Base-by-base conservation (phyloP, 2,888 invertebrate genomes). In the Erynnis tages region DNA sequence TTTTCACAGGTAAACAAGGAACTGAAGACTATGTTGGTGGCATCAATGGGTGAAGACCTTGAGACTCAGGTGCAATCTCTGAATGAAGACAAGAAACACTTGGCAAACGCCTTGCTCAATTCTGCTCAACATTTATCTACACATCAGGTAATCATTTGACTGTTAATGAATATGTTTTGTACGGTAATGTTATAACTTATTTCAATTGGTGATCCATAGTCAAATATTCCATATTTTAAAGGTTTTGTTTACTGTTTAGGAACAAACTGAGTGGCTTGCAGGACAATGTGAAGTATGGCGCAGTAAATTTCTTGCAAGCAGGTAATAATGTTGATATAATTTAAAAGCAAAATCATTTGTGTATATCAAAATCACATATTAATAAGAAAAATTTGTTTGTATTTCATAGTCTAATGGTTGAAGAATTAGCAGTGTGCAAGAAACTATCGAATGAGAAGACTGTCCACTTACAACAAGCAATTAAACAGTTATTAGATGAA, bases 271-370 rank as follows among this genome's bases (percentile, higher is more conserved):
- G 76, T 96, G 95, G 91, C 83, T 98, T 27, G 95, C 96, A 11
- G 97, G 98, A 0, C 97, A 98, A 71, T 97, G 97, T 74, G 98
- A 98, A 87, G 97, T 98, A 43, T 98, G 98, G 98, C 92, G 97
- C 58, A 97, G 97, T 74, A 98, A 98, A 92, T 98, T 97, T 82
- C 90, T 98, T 63, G 98, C 98, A 16, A 96, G 96, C 89, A 96
- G 95, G 95, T 95, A 85, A 40, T 1, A 21, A 17, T 17, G 21
- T 6, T 4, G 21, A 4, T 6, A 21, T 21, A 21, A 21, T 21
- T 21, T 21, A 21, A n/a, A n/a, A n/a, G n/a, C n/a, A n/a, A n/a
- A n/a, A n/a, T n/a, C n/a, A n/a, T n/a, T n/a, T n/a, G n/a, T 21
- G 21, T 21, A 21, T 21, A 5, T 2, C 27, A 27, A 8, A 27